Base-by-base conservation (phyloP, 2,113 vertebrate species). In the Muscicapa adusta region DNA sequence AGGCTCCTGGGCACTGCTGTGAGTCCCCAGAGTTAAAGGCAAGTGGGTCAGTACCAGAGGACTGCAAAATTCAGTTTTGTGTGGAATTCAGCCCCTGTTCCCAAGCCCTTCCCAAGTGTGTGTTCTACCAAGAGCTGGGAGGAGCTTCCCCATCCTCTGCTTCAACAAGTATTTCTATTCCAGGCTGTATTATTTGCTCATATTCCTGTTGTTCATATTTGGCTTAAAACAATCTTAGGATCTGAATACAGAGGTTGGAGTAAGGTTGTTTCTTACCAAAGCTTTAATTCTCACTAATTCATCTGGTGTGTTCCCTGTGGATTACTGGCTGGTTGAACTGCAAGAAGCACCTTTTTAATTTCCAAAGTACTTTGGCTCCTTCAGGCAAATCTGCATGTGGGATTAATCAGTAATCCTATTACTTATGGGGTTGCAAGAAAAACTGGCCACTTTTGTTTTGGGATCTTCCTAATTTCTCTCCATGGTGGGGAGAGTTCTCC, bases 221-320 rank as follows among this genome's bases (percentile, higher is more conserved):
- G 34, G 6, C 10, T 89, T 71, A 42, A 60, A 76, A 22, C 20
- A 34, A 3, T 10, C 3, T 50, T 19, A 36, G 20, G 45, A 66
- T 78, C 4, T 43, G 20, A 67, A 77, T 19, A 14, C 14, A 67
- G 24, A 70, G 6, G 33, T n/a, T 66, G 66, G 11, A 40, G 23
- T 22, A 47, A 84, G 56, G 76, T 74, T 89, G 28, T 84, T 66
- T 71, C 10, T 74, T 31, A 24, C 11, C 29, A 31, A 71, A 33
- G 6, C 36, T 92, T 91, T 84, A 85, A 89, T 14, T 87, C 77
- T 51, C 70, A 28, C n/a, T 47, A 60, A 74, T 70, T 84, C 51
- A 15, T 40, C 33, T n/a, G 17, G 3, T 15, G 12, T 26, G 17
- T 31, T 67, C 60, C 40, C 76, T 20, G 3, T 19, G 80, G 80